Conservation (phyloP, 2,888 invertebrate genomes). For the Ectemnius cavifrons region DNA sequence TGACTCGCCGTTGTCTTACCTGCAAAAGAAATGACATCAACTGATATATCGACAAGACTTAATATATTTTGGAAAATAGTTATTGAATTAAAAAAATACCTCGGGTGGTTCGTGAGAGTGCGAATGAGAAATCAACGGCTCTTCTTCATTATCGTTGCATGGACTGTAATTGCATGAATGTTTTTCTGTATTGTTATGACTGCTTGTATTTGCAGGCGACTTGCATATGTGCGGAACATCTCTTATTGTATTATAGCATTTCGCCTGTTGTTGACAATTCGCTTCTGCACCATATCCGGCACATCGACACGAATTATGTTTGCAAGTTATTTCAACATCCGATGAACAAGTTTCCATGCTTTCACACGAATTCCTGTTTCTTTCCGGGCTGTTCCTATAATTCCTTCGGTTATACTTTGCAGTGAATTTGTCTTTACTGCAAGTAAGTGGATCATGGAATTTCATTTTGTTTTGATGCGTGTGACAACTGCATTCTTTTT, state of each 20-base stretch:
- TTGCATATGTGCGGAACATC: constrained; percentile 49
- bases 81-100: constrained; percentile 44
- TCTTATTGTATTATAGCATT: constrained; percentile 48
- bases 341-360: constrained; percentile 8
- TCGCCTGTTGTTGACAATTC: constrained; percentile 44
- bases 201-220: constrained; percentile 14
- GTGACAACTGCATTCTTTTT: constrained; percentile 48
- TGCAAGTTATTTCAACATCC: constrained; percentile 39
- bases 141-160: constrained; percentile 57
- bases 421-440: constrained; percentile 43
- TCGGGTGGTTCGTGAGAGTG: constrained; percentile 59
- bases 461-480: constrained; percentile 39
- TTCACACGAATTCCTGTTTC: constrained; percentile 40
- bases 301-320: constrained; percentile 36
- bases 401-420: constrained; percentile 31
- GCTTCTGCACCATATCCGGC: constrained; percentile 43
- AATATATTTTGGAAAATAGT: no score
- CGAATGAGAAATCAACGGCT: constrained; percentile 55
- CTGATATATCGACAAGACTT: no score
- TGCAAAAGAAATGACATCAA: constrained; percentile 25
- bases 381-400: constrained; percentile 26
- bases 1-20: constrained; percentile 67
- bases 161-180: constrained; percentile 39
- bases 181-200: constrained; percentile 27
- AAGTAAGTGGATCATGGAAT: constrained; percentile 28